Conservation (phyloP, 2,113 vertebrate species). For the Phainopepla nitens region DNA sequence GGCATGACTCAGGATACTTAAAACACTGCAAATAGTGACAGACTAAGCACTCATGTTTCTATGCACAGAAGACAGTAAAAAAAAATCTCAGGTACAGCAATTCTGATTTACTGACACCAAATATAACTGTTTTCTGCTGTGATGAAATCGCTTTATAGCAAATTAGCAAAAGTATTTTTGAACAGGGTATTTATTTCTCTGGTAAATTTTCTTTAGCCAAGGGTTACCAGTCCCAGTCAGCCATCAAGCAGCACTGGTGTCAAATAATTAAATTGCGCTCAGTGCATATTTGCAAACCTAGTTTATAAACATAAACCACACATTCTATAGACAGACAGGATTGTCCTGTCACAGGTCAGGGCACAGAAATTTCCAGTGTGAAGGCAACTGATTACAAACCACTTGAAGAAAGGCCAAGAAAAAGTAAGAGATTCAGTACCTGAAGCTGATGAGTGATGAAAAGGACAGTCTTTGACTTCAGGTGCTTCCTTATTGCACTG, state of each 20-base stretch:
- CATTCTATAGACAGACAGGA: neutral
- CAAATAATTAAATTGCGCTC: neutral
- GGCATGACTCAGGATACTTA: neutral
- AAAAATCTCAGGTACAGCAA: neutral
- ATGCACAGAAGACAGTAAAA: neutral
- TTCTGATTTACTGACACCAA: neutral
- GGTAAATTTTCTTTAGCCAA: neutral
- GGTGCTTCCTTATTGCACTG: slow-evolving; percentile 87
- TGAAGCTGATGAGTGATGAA: slow-evolving; percentile 93
- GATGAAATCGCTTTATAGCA: neutral
- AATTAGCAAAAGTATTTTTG: neutral
- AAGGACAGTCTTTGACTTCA: slow-evolving; percentile 85
- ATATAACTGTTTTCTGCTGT: neutral
- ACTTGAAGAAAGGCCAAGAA: neutral
- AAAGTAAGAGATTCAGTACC: slow-evolving; percentile 61
- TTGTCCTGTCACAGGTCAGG: neutral
- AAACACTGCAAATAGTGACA: neutral
- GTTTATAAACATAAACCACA: neutral
- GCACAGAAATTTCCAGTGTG: neutral
- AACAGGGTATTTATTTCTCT: neutral
- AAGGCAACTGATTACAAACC: neutral
- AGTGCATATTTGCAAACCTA: neutral
- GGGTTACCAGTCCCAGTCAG: neutral
- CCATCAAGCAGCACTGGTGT: neutral
- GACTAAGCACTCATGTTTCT: neutral